Base-by-base conservation (phyloP, 2,113 vertebrate genomes). In the Oryzias celebensis region DNA sequence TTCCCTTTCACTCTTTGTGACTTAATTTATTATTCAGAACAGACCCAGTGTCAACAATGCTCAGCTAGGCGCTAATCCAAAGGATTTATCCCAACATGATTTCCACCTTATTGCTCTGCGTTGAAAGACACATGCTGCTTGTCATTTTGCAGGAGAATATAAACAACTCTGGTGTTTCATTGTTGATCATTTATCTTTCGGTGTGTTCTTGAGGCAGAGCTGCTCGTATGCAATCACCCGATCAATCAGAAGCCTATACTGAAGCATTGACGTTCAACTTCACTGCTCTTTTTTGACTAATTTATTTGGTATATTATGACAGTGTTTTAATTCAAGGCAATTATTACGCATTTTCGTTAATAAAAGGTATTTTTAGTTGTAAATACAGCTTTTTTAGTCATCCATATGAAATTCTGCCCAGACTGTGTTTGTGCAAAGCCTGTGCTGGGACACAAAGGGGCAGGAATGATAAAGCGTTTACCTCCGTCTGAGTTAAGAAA, bases 401-500 rank as follows among this genome's bases (percentile, higher is more conserved):
- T 63, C 60, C 57, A 44, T 45, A 68, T 75, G 36, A 74, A 62
- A 53, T 49, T 65, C 60, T 67, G 43, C 52, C 64, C 54, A 53
- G 18, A 49, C 46, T 62, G 20, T 50, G 56, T 83, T 74, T 13
- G 72, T 63, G 75, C 80, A 78, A 65, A 62, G 53, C 62, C 48
- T 50, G 60, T 75, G 80, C 65, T 52, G 67, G 52, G 71, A 66
- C 15, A 46, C 57, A 71, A 53, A 58, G 63, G 43, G 54, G 14
- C 41, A 36, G 65, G 71, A 71, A 84, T 80, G 65, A 73, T 71
- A 58, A 77, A 85, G 81, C 71, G 75, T 77, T 88, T 85, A 80
- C 81, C 79, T 85, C 65, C 67, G 63, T 66, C 65, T 3, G 23
- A 71, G 58, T 70, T 63, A 58, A 62, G 57, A 36, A 73, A 83